A percentile compares a stretch with the other conserved stretches of the same genome.
Conservation (phyloP, 2,113 vertebrate genomes). For the Okapia johnstoni region DNA sequence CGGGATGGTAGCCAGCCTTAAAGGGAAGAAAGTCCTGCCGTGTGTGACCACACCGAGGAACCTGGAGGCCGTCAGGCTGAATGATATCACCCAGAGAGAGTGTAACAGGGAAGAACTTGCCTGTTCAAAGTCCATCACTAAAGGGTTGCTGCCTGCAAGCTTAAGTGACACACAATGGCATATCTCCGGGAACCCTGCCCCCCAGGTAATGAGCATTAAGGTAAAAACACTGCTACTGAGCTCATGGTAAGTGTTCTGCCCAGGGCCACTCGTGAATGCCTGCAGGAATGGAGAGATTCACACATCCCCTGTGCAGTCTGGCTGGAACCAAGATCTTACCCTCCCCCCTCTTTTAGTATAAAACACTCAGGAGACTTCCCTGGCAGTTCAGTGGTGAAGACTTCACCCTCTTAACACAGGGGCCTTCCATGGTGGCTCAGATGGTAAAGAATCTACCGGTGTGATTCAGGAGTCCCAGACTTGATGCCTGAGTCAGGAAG, state of each 20-base stretch:
- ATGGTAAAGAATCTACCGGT: rapidly evolving
- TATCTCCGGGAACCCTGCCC: background rate
- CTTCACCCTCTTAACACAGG: rapidly evolving
- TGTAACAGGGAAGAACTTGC: rapidly evolving
- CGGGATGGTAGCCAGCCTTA: background rate
- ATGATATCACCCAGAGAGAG: rapidly evolving
- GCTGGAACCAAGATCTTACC: rapidly evolving
- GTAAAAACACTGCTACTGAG: background rate
- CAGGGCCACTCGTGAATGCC: background rate
- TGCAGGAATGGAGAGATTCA: background rate
- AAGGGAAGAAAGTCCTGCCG: background rate
- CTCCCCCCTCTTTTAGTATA: background rate
- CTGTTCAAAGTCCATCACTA: background rate
- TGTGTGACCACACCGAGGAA: background rate
- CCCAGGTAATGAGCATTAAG: background rate
- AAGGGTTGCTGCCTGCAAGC: background rate
- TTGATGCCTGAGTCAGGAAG: rapidly evolving
- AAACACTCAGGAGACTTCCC: background rate
- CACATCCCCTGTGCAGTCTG: background rate
- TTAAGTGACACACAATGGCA: rapidly evolving
- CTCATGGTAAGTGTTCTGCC: background rate
- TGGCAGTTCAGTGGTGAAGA: background rate
- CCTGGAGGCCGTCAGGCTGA: background rate
- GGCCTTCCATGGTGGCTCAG: background rate
- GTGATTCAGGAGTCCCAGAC: background rate